phyloP scores from a whole-genome alignment of 2,797 vertebrate genomes.

The Tapirus indicus region DNA sequence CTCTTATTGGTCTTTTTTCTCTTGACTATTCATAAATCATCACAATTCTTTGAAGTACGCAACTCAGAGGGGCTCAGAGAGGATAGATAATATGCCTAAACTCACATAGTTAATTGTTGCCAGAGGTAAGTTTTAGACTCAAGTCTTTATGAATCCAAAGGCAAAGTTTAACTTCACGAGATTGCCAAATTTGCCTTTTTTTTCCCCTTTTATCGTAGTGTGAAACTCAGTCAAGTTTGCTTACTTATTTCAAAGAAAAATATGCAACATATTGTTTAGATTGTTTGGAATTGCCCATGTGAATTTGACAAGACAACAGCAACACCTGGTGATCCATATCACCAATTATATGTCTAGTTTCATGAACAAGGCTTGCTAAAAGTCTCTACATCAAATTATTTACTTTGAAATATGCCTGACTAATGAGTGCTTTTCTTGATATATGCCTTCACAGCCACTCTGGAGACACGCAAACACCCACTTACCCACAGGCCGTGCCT shows the following conservation, averaged over 20 bases:
- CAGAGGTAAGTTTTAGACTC: background rate
- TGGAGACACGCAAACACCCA: background rate
- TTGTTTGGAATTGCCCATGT: background rate
- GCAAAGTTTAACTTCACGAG: background rate
- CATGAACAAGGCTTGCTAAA: background rate
- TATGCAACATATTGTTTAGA: slow-evolving; percentile 1
- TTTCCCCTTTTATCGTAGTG: background rate
- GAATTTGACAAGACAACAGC: slow-evolving; percentile 62
- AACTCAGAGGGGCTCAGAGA: background rate
- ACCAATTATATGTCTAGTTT: slow-evolving; percentile 28
- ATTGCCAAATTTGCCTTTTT: background rate
- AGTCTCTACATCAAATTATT: slow-evolving; percentile 61
- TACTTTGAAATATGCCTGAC: slow-evolving; percentile 69
- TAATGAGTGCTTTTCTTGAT: slow-evolving; percentile 73
- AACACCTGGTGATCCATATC: background rate
- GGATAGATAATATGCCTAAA: background rate
- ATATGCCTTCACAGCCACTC: slow-evolving; percentile 54
- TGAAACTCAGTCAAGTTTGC: background rate
- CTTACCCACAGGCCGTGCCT: background rate
- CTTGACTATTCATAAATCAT: background rate
- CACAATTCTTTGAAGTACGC: background rate
- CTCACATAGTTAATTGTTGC: background rate
- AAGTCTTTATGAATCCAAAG: background rate
- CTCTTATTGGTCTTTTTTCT: background rate
- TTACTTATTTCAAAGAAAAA: slow-evolving; percentile 17